phyloP scores from a whole-genome alignment of 2,113 vertebrate species.

The Engystomops pustulosus region DNA sequence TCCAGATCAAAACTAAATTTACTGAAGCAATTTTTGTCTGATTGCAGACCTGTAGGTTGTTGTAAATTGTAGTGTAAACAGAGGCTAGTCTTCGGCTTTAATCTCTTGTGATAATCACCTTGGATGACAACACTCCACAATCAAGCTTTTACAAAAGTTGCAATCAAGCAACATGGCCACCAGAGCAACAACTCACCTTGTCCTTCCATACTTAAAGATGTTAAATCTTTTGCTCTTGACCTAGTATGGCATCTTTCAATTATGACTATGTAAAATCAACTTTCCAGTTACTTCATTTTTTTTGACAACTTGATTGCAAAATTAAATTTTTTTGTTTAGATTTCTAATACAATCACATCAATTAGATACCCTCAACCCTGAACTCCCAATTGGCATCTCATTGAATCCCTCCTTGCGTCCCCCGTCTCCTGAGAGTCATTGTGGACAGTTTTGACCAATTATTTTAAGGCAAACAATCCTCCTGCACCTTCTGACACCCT shows the following conservation, averaged over 20 bases:
- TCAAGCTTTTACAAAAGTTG: constrained; percentile 1
- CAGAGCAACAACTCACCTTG: not conserved
- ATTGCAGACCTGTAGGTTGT: constrained; percentile 20
- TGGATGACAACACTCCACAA: constrained; percentile 33
- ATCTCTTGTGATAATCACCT: constrained; percentile 35
- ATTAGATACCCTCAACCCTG: no score
- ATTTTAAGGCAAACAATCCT: no score
- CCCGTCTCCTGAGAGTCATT: no score
- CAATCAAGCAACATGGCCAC: constrained; percentile 29
- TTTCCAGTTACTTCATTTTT: not conserved
- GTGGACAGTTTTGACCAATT: no score
- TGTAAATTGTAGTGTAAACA: constrained; percentile 31
- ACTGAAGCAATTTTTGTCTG: constrained; percentile 6
- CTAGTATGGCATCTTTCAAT: not conserved
- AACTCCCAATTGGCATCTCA: no score
- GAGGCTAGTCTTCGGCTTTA: constrained; percentile 3
- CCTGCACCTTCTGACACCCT: no score
- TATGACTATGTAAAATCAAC: not conserved
- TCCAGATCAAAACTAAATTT: not conserved
- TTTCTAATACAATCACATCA: no score
- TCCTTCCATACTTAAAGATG: not conserved
- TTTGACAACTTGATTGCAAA: no score
- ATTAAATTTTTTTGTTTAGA: no score
- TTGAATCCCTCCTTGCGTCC: no score
- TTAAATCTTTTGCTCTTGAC: not conserved